These are phyloP conservation scores for Python bivittatus DNA, from an alignment of 2,113 vertebrate genomes.

Conservation along the genomic window DNA sequence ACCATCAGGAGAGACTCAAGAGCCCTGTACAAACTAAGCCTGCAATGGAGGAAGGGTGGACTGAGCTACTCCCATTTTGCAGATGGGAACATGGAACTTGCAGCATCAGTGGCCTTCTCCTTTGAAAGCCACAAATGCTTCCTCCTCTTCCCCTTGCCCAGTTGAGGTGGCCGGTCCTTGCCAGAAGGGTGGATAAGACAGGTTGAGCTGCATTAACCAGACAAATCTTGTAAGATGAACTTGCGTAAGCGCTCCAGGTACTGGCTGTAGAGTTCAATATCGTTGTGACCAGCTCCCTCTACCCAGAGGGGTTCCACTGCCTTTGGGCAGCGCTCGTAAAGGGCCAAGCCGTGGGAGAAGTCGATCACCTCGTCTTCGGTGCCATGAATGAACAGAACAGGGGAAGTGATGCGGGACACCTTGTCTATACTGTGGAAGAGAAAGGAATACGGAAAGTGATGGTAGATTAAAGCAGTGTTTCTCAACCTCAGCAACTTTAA, in stretches of 20 bases:
- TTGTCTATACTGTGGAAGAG: constrained; percentile 88
- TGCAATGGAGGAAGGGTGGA: neutral
- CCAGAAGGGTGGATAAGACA: neutral
- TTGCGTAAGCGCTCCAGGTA: constrained; percentile 94
- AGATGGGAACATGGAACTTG: neutral
- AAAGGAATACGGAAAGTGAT: neutral
- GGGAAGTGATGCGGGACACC: constrained; percentile 95
- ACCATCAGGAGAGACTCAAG: neutral
- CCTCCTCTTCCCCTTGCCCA: neutral
- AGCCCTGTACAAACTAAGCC: neutral
- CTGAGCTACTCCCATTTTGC: neutral
- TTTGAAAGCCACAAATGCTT: neutral
- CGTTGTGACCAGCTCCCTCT: constrained; percentile 96
- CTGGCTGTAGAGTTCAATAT: constrained; percentile 97
- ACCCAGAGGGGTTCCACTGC: constrained; percentile 98
- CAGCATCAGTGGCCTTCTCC: neutral
- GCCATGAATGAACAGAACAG: constrained; percentile 96
- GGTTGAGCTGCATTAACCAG: constrained; percentile 68
- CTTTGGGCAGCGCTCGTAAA: constrained; percentile 95
- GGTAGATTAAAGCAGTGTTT: neutral
- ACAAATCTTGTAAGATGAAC: constrained; percentile 94
- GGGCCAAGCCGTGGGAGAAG: constrained; percentile 94
- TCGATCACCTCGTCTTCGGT: constrained; percentile 98
- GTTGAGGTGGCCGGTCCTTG: neutral
- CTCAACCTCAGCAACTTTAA: neutral